Percentiles rank a stretch among this genome's conserved stretches.
phyloP scores from a whole-genome alignment of 2,113 vertebrate species.

The Rhinopithecus roxellana region DNA sequence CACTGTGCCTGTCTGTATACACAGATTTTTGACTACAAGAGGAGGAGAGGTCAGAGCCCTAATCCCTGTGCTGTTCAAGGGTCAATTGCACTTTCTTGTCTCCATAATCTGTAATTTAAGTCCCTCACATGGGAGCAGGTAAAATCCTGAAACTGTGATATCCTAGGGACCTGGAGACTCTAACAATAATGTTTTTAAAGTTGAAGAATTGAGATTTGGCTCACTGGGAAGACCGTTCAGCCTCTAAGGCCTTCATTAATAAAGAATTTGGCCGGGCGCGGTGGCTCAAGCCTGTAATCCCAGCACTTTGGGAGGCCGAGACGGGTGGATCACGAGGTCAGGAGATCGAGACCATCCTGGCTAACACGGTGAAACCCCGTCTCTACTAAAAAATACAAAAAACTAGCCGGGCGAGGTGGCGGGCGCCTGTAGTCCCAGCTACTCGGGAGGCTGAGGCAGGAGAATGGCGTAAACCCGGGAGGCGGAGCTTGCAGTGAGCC shows the following conservation, averaged over 20 bases:
- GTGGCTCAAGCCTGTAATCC: too few species aligned
- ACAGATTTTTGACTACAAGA: background rate
- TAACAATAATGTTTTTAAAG: background rate
- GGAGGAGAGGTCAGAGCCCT: background rate
- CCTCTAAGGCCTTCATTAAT: background rate
- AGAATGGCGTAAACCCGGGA: too few species aligned
- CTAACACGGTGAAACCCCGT: too few species aligned
- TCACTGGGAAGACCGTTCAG: background rate
- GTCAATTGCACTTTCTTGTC: background rate
- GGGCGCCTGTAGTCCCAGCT: too few species aligned
- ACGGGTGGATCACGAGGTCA: too few species aligned
- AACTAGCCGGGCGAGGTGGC: too few species aligned
- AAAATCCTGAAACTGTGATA: conserved; percentile 2
- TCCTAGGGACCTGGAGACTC: background rate
- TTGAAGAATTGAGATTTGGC: background rate
- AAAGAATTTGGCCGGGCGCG: too few species aligned
- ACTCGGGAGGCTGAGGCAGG: too few species aligned
- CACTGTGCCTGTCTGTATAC: background rate
- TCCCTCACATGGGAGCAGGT: background rate
- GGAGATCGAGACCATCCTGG: too few species aligned
- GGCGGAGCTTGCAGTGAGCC: too few species aligned
- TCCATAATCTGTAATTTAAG: background rate
- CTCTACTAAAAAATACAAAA: too few species aligned
- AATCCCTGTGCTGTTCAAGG: background rate
- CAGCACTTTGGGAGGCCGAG: too few species aligned